A percentile compares a stretch with the other conserved stretches of the same genome.
These are phyloP conservation scores for Morinoia aosen DNA, from an alignment of 2,888 invertebrate species.

Conservation along the genomic window DNA sequence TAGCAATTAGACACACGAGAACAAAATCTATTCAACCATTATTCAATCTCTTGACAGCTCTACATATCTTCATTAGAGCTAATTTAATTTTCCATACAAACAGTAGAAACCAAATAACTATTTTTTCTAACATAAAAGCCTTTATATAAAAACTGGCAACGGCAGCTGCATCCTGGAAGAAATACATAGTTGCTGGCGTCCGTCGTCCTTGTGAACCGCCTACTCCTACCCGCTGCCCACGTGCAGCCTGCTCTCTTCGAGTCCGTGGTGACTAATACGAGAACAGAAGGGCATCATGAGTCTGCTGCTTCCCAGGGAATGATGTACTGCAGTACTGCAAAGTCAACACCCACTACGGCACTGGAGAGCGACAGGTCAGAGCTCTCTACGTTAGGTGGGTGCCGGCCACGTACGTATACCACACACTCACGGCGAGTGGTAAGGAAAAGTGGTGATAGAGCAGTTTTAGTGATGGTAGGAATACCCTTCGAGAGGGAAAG, in stretches of 20 bases:
- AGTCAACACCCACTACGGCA: background rate
- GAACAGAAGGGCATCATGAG: background rate
- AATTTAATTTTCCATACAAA: too few species aligned
- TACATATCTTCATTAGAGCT: too few species aligned
- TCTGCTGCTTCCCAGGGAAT: background rate
- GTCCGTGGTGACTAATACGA: background rate
- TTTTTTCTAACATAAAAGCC: background rate
- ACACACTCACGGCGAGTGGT: background rate
- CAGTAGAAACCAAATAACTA: background rate
- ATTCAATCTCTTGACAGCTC: too few species aligned
- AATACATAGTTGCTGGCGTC: background rate
- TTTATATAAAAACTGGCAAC: background rate
- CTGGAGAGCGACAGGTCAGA: background rate
- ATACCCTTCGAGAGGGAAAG: background rate
- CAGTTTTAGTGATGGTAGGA: background rate
- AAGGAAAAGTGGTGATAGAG: background rate
- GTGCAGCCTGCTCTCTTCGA: background rate
- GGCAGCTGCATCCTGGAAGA: background rate
- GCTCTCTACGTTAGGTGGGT: background rate
- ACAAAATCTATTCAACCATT: too few species aligned
- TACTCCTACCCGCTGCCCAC: constrained; percentile 14
- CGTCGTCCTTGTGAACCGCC: constrained; percentile 34
- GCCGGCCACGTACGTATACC: background rate
- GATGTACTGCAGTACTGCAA: background rate
- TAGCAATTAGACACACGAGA: too few species aligned